These are phyloP conservation scores for Austrolebias charrua DNA, from an alignment of 2,797 vertebrate species.

Conservation along the genomic window DNA sequence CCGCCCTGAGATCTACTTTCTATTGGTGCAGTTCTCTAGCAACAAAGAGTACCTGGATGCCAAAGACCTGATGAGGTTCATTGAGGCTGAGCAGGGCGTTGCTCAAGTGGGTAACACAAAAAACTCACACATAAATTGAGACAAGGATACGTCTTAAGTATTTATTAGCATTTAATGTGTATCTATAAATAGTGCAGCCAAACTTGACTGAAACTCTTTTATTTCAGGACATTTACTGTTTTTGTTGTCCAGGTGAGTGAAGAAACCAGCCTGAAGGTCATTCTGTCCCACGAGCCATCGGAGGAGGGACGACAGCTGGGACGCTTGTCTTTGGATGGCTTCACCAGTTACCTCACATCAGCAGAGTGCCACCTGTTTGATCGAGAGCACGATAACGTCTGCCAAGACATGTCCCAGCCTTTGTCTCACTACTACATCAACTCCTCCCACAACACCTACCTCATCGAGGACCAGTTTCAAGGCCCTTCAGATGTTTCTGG, in stretches of 20 bases:
- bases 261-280: slow-evolving; percentile 89
- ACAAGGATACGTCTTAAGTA: not conserved
- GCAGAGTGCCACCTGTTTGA: slow-evolving; percentile 91
- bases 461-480: slow-evolving; percentile 93
- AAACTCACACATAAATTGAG: not conserved
- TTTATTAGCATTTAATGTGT: not conserved
- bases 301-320: slow-evolving; percentile 86
- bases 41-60: slow-evolving; percentile 96
- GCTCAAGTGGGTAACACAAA: slow-evolving; percentile 79
- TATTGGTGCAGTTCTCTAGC: slow-evolving; percentile 96
- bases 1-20: slow-evolving; percentile 94
- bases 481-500: slow-evolving; percentile 91
- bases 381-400: slow-evolving; percentile 86
- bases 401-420: slow-evolving; percentile 92
- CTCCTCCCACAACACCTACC: slow-evolving; percentile 94
- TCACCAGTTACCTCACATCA: slow-evolving; percentile 93
- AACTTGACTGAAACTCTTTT: not conserved
- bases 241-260: slow-evolving; percentile 80
- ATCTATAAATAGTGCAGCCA: not conserved
- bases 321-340: slow-evolving; percentile 91
- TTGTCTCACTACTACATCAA: slow-evolving; percentile 96
- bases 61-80: slow-evolving; percentile 94
- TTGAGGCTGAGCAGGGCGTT: slow-evolving; percentile 95
- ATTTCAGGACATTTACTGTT: slow-evolving; percentile 2
- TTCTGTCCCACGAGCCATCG: slow-evolving; percentile 89